Base-by-base conservation (phyloP, 2,797 vertebrate genomes). In the Fistularia commersonii region DNA sequence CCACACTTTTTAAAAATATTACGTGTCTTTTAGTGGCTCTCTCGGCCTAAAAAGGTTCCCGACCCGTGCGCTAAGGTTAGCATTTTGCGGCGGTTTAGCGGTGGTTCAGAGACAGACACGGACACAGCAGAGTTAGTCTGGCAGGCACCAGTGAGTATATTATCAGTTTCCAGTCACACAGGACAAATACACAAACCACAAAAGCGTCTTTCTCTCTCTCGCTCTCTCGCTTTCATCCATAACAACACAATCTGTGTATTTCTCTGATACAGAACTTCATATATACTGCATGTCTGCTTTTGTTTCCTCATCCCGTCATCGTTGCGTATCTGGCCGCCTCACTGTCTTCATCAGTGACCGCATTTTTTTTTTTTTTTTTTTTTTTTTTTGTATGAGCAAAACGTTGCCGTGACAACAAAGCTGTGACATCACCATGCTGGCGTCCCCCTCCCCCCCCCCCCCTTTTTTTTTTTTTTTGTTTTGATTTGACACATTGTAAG, bases 141-240 rank as follows among this genome's bases (percentile, higher is more conserved):
- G 82, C 78, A 83, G 79, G 79, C 81, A 85, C 82, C 84, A 86
- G 77, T 82, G 76, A 83, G 76, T 84, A 81, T 85, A 83, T 86
- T 87, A 77, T 81, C 69, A 78, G 63, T 80, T 85, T 82, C 74
- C 85, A 87, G 71, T 85, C 81, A 78, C 76, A 84, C 72, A 81
- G 45, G 69, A 85, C 76, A 84, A 64, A 72, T 77, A 80, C 62
- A 87, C 74, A 77, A 78, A 80, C 76, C 82, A 85, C 82, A 76
- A 66, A 74, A 79, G 67, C 72, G 58, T 66, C 61, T 55, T 68
- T 48, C 46, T 79, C n/a, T n/a, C n/a, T n/a, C n/a, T n/a, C n/a
- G n/a, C n/a, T n/a, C n/a, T n/a, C n/a, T n/a, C n/a, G n/a, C n/a
- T n/a, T 57, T 69, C 78, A 79, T 47, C 56, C 81, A 70, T 32